Evolutionary conservation across 2,888 invertebrate genomes (phyloP), one percentile per base, ranked within the genome.

Genomic region (Hololepta plana): DNA sequence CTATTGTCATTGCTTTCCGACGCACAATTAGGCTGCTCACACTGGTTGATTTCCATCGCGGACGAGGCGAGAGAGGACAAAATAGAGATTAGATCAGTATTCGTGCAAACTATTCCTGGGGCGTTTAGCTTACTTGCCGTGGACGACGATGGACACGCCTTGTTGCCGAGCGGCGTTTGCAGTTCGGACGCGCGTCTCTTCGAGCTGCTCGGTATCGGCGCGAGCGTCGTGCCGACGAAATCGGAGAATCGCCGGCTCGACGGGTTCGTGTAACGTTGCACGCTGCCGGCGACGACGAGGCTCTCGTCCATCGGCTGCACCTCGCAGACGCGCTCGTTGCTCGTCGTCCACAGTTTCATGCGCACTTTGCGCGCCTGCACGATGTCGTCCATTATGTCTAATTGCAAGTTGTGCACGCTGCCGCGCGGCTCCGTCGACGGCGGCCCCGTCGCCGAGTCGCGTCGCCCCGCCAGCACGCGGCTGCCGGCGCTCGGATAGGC

Each of bases 301-400:
- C n/a, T n/a, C 36, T 80, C 81, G 39, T 79, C 79, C 4, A 80
- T 51, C 0, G 79, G 73, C 44, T 81, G 79, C 12, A 84, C 76
- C 49, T 84, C 84, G 47, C 81, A 82, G 7, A 84, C 73, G 27
- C 47, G 47, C 34, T 77, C 75, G 42, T 65, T 79, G 32, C 79
- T 74, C 2, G 81, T 80, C 34, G 75, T 79, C 79, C 80, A 82
- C 44, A 84, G 64, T 44, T 80, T 81, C 68, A 84, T 72, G 32
- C 80, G 69, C 1, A 80, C 71, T 60, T 82, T 82, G 25, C 79
- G 65, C 8, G 80, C 76, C 43, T 74, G 72, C 8, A 82, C 75
- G 33, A 84, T 84, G 45, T 84, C 81, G 42, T 84, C 84, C 82
- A 84, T 82, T 37, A 84, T 82, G 45, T 84, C 84, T 40, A 84